Percentiles rank a stretch among this genome's conserved stretches.
Conservation (phyloP, 2,797 vertebrate species). For the Eidolon dupreanum region DNA sequence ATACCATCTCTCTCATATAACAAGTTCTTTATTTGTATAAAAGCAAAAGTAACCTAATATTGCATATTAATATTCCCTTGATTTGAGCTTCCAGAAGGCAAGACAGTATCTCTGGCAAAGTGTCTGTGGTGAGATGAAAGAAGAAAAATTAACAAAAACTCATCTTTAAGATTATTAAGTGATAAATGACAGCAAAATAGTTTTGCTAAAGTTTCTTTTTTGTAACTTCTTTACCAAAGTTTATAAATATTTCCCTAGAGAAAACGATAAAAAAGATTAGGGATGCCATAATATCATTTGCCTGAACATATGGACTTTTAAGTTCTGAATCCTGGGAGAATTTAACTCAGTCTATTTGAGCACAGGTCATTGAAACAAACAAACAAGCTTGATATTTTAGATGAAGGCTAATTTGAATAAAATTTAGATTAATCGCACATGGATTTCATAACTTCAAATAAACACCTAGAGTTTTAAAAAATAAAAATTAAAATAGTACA, state of each 20-base stretch:
- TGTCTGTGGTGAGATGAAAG: neutral
- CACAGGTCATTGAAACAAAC: neutral
- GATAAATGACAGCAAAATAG: neutral
- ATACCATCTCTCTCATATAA: neutral
- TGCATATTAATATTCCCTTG: neutral
- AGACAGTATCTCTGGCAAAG: neutral
- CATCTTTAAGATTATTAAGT: neutral
- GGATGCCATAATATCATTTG: neutral
- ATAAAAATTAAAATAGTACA: neutral
- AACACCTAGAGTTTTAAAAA: neutral
- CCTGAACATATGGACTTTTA: neutral
- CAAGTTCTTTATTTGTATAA: neutral
- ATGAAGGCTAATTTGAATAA: slow-evolving; percentile 22
- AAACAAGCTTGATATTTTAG: neutral
- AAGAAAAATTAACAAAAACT: slow-evolving; percentile 4
- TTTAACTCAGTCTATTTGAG: neutral
- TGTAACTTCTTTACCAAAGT: neutral
- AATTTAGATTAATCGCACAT: slow-evolving; percentile 12
- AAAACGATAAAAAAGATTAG: neutral
- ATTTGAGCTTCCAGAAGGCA: neutral
- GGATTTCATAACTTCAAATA: neutral
- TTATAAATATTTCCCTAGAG: neutral
- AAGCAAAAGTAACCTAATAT: slow-evolving; percentile 21
- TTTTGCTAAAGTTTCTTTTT: neutral
- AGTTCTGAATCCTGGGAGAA: neutral